Evolutionary conservation across 1,140 invertebrate species (phyloP).

Genomic region (Neodiprion virginianus): DNA sequence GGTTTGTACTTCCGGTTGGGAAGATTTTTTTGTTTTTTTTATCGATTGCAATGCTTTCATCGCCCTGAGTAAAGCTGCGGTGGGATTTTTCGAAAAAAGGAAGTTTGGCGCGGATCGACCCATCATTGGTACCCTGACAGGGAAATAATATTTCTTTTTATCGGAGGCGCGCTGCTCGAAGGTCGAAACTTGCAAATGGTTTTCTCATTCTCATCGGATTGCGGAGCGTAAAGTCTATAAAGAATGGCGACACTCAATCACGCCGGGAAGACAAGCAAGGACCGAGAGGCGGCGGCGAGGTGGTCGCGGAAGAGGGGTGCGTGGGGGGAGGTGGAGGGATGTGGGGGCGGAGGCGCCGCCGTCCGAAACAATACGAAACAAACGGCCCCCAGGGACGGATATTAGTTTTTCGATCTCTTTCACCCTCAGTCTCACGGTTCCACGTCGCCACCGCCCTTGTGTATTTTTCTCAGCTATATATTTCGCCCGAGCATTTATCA

Average conservation of each 20-base stretch:
- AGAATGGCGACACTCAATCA: conserved; percentile 59
- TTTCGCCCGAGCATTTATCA: conserved; percentile 55
- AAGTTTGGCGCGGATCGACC: too few species aligned
- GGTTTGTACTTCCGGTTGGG: too few species aligned
- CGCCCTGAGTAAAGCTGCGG: too few species aligned
- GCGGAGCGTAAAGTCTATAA: conserved; percentile 33
- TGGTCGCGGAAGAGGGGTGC: not conserved
- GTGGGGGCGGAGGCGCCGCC: conserved; percentile 20
- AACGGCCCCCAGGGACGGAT: conserved; percentile 56
- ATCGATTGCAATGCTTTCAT: too few species aligned
- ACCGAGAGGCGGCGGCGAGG: not conserved
- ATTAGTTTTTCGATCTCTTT: conserved; percentile 60
- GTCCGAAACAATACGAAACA: conserved; percentile 59
- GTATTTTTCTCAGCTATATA: conserved; percentile 59
- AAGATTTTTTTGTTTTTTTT: too few species aligned
- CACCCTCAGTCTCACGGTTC: conserved; percentile 21
- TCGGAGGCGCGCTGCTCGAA: conserved; percentile 2
- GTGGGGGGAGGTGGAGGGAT: not conserved
- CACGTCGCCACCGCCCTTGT: conserved; percentile 26
- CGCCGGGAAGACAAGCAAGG: conserved; percentile 43
- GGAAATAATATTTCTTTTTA: not conserved
- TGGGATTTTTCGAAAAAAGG: too few species aligned
- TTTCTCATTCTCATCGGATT: conserved; percentile 16
- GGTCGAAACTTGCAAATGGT: conserved; percentile 23
- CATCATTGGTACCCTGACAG: too few species aligned